These are phyloP conservation scores for Heliocidaris tuberculata DNA, from an alignment of 35 echinoderm and acorn worm genomes.

Conservation along the genomic window DNA sequence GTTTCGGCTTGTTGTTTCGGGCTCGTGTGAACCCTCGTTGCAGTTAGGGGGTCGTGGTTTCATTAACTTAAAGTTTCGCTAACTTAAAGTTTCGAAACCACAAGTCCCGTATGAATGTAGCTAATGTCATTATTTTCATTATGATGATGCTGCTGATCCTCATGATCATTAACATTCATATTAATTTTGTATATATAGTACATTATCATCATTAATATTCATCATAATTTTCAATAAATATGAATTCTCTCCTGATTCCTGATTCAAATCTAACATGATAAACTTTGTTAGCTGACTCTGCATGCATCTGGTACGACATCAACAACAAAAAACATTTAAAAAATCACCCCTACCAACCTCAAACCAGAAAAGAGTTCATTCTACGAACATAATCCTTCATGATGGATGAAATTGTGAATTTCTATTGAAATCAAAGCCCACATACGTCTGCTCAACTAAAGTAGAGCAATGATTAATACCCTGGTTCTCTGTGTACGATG, in stretches of 20 bases:
- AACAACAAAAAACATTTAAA: background rate
- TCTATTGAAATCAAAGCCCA: background rate
- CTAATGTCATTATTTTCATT: background rate
- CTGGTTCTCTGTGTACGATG: background rate
- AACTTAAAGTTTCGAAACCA: too few relatives aligned
- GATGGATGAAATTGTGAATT: background rate
- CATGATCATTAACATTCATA: background rate
- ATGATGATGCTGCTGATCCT: background rate
- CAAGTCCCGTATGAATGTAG: too few relatives aligned
- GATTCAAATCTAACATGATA: background rate
- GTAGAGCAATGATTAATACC: conserved; percentile 10
- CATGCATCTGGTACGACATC: background rate
- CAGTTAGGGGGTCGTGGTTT: too few relatives aligned
- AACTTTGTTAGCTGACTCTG: background rate
- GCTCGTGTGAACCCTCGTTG: too few relatives aligned
- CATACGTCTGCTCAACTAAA: background rate
- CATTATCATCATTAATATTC: too few relatives aligned
- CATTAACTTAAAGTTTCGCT: too few relatives aligned
- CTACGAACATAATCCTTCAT: background rate
- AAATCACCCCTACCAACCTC: background rate
- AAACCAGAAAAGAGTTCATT: background rate
- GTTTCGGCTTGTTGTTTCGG: too few relatives aligned
- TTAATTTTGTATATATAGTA: background rate
- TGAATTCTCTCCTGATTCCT: background rate
- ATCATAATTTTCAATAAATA: too few relatives aligned